Evolutionary conservation across 2,797 vertebrate species (phyloP).

Genomic region (Arnoldichthys spilopterus): DNA sequence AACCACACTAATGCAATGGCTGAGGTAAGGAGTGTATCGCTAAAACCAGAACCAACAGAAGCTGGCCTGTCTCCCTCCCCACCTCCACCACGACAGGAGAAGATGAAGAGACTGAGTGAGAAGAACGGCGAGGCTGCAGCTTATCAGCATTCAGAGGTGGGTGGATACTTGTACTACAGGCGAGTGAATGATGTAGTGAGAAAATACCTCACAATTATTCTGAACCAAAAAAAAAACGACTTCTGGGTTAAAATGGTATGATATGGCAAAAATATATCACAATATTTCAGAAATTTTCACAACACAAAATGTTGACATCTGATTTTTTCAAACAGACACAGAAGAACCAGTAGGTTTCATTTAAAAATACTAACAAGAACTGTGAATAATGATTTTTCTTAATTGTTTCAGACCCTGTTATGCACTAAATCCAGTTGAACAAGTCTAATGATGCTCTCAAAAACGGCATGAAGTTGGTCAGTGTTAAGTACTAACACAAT

Average conservation of each 20-base stretch:
- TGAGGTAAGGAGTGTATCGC: constrained; percentile 62
- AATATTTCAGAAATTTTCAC: no score
- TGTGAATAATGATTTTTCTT: no score
- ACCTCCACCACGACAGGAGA: constrained; percentile 61
- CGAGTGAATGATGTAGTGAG: constrained; percentile 15
- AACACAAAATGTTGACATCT: no score
- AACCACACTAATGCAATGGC: constrained; percentile 71
- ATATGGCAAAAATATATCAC: no score
- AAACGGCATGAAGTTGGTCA: no score
- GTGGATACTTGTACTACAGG: constrained; percentile 4
- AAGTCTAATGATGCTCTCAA: no score
- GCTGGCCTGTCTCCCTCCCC: constrained; percentile 66
- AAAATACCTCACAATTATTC: constrained; percentile 16
- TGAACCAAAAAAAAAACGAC: constrained; percentile 2
- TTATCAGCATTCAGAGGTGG: constrained; percentile 79
- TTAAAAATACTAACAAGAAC: no score
- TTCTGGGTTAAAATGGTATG: background rate
- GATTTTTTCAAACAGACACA: no score
- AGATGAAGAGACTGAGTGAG: constrained; percentile 62
- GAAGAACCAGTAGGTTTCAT: no score
- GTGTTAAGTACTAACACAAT: no score
- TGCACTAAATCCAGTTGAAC: no score
- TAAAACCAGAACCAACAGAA: constrained; percentile 50
- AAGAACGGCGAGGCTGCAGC: constrained; percentile 80
- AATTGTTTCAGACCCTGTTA: no score